Conservation (phyloP, 2,797 vertebrate genomes). For the Poeciliopsis paucimaculata region DNA sequence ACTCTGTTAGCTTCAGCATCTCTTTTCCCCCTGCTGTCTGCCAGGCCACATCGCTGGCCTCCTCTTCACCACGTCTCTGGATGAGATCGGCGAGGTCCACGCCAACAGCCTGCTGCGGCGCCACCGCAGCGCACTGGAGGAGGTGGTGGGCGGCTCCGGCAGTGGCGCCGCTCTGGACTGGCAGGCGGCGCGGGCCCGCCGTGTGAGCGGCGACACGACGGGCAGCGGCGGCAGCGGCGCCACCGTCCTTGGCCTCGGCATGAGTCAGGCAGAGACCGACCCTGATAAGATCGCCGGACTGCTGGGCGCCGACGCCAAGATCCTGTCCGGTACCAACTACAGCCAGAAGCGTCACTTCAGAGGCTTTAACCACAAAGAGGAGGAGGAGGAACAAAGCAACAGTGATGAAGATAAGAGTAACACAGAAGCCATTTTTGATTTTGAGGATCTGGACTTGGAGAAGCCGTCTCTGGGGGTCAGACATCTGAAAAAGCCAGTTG, state of each 20-base stretch:
- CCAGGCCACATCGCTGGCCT: constrained; percentile 76
- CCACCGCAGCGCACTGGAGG: constrained; percentile 83
- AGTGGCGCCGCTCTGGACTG: constrained; percentile 67
- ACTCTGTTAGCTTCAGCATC: too few species aligned
- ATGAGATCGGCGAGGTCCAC: constrained; percentile 79
- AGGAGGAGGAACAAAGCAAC: constrained; percentile 80
- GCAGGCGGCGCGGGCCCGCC: constrained; percentile 77
- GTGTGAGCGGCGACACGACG: constrained; percentile 66
- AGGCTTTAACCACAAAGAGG: constrained; percentile 62
- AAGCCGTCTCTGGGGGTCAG: constrained; percentile 23
- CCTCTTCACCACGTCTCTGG: constrained; percentile 77
- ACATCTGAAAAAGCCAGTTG: constrained; percentile 37
- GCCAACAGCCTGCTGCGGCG: constrained; percentile 80
- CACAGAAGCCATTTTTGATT: constrained; percentile 90
- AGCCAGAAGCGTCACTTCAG: constrained; percentile 81
- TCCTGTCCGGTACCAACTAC: constrained; percentile 57
- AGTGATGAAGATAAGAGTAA: constrained; percentile 89
- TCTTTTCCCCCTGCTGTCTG: neutral
- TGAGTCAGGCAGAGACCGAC: constrained; percentile 72
- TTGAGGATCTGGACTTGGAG: constrained; percentile 92
- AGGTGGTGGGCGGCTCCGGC: constrained; percentile 64
- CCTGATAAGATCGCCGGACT: constrained; percentile 70
- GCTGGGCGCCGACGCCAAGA: constrained; percentile 72
- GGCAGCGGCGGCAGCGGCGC: constrained; percentile 52
- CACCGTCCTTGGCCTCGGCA: constrained; percentile 68